These are phyloP conservation scores for Hippopotamus amphibius DNA, from an alignment of 2,113 vertebrate genomes.

Conservation along the genomic window DNA sequence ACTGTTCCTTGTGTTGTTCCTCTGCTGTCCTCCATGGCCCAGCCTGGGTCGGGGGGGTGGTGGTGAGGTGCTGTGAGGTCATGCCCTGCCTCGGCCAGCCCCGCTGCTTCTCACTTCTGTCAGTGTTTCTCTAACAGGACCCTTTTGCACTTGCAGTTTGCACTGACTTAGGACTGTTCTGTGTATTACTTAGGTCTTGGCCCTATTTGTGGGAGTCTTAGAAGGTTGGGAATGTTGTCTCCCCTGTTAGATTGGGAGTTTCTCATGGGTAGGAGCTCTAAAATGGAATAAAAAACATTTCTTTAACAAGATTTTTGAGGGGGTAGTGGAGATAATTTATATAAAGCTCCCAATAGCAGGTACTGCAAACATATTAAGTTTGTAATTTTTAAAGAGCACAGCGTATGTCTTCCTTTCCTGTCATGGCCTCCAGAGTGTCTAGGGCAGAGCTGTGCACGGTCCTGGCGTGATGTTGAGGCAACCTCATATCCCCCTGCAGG, in stretches of 20 bases:
- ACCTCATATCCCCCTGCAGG: constrained; percentile 82
- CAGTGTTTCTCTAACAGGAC: neutral
- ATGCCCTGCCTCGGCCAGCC: neutral
- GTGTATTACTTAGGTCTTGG: neutral
- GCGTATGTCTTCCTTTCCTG: neutral
- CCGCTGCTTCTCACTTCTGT: neutral
- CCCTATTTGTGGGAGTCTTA: neutral
- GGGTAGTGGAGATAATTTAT: neutral
- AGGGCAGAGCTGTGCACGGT: neutral
- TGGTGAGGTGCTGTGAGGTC: neutral
- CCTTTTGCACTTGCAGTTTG: neutral
- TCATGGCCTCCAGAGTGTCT: neutral
- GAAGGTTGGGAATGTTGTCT: neutral
- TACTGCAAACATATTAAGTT: neutral
- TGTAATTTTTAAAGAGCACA: neutral
- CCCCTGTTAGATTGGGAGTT: neutral
- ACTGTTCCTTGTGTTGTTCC: neutral
- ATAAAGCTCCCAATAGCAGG: neutral
- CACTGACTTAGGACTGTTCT: neutral
- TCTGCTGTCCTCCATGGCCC: neutral
- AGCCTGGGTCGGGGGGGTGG: neutral
- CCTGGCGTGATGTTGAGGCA: neutral
- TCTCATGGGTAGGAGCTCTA: constrained; percentile 17
- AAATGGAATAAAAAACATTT: constrained; percentile 6
- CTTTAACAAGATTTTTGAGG: constrained; percentile 5